These are phyloP conservation scores for Mamestra configurata DNA, from an alignment of 1,140 invertebrate species.

Conservation along the genomic window DNA sequence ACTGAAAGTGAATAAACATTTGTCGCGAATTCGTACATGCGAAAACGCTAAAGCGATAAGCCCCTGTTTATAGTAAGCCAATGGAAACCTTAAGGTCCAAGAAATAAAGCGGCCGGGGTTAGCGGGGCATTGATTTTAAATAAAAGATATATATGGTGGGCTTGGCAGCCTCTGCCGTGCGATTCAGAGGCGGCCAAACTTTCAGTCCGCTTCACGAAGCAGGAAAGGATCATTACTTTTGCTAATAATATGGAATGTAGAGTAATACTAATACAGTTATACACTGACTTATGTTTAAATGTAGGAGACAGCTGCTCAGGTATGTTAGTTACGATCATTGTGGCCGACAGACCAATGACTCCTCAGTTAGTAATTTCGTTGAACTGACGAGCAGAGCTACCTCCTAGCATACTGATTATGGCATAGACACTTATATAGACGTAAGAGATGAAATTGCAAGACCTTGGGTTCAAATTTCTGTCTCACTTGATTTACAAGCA, in stretches of 20 bases:
- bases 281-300: neutral
- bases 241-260: slow-evolving; percentile 1
- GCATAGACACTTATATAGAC: too few relatives aligned
- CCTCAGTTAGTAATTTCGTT: neutral
- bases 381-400: neutral
- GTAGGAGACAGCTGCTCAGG: neutral
- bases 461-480: too few relatives aligned
- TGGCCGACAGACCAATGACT: neutral
- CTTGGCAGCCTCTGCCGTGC: neutral
- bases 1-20: slow-evolving; percentile 23
- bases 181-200: neutral
- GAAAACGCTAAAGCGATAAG: slow-evolving; percentile 28
- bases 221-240: slow-evolving; percentile 12
- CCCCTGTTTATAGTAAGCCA: neutral
- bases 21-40: slow-evolving; percentile 5
- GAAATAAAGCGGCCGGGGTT: neutral
- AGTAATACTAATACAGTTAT: neutral
- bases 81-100: neutral
- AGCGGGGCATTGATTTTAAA: neutral
- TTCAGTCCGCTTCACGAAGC: slow-evolving; percentile 27
- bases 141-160: slow-evolving; percentile 17
- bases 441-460: too few relatives aligned
- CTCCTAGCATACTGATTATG: neutral
- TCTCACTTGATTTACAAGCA: too few relatives aligned
- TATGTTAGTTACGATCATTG: neutral